Percentiles rank a stretch among this genome's conserved stretches.
Evolutionary conservation across 1,140 invertebrate genomes (phyloP).

Genomic region (Brachionus asplanchnoidis): DNA sequence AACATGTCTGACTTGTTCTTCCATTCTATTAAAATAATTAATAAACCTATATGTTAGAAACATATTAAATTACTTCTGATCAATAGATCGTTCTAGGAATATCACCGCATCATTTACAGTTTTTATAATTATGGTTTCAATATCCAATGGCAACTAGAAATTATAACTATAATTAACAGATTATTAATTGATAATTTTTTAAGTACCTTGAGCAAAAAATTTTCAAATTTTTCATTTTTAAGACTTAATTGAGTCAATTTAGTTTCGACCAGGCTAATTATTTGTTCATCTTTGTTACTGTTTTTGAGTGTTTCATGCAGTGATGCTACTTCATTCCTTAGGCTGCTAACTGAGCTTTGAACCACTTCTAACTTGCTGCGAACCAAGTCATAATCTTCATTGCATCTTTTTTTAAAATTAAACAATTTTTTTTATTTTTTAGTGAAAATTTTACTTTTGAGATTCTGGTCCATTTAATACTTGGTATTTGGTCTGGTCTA

Average conservation of each 20-base stretch:
- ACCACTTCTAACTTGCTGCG: neutral
- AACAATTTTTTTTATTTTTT: neutral
- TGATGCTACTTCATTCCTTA: neutral
- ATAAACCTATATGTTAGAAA: neutral
- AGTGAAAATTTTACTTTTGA: neutral
- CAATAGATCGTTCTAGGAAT: neutral
- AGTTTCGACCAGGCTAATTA: too few relatives aligned
- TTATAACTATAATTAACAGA: neutral
- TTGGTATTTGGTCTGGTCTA: neutral
- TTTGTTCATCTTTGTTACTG: neutral
- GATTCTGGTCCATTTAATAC: neutral
- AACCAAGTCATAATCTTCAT: neutral
- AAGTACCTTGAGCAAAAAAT: neutral
- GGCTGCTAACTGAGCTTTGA: neutral
- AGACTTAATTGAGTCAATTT: neutral
- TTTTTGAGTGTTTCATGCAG: neutral
- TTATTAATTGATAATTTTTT: neutral
- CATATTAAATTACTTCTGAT: neutral
- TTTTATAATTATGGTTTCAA: neutral
- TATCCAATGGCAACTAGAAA: neutral
- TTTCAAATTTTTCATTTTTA: neutral
- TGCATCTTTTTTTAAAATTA: neutral
- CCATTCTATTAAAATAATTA: neutral
- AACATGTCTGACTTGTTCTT: neutral
- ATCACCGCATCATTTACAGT: neutral